Evolutionary conservation across 2,888 invertebrate genomes (phyloP).

Genomic region (Steinernema hermaphroditum): DNA sequence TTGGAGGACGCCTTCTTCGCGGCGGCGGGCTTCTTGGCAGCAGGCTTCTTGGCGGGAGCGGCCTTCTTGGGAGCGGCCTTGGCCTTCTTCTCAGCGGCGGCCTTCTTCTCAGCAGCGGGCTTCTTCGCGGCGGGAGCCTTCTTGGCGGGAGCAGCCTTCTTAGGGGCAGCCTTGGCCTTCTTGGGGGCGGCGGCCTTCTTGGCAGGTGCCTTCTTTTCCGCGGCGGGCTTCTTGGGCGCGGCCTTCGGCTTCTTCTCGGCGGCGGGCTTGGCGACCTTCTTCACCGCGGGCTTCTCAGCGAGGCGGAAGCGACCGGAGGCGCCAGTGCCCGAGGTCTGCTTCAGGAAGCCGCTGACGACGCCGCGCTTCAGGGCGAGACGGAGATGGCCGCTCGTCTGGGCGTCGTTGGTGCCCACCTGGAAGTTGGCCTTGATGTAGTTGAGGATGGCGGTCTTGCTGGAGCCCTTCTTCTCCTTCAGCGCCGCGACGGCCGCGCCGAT

Average conservation of each 20-base stretch:
- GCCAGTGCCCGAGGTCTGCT: conserved; percentile 40
- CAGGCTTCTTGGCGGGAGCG: conserved; percentile 33
- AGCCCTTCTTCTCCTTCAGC: conserved; percentile 45
- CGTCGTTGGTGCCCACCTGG: conserved; percentile 34
- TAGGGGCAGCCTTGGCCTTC: conserved; percentile 37
- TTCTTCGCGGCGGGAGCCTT: no score
- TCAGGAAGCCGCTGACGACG: conserved; percentile 66
- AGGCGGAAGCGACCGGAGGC: conserved; percentile 58
- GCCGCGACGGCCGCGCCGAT: conserved; percentile 33
- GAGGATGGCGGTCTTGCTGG: conserved; percentile 47
- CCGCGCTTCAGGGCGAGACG: conserved; percentile 68
- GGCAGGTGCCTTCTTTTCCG: conserved; percentile 28
- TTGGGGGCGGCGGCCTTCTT: conserved; percentile 27
- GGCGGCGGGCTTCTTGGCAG: conserved; percentile 31
- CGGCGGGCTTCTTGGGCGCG: conserved; percentile 18
- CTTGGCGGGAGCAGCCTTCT: no score
- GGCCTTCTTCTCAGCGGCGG: no score
- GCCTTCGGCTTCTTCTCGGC: conserved; percentile 34
- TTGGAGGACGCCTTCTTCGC: conserved; percentile 30
- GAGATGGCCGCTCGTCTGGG: conserved; percentile 66
- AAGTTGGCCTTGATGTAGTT: conserved; percentile 42
- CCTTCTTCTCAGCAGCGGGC: no score
- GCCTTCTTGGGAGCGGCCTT: conserved; percentile 35
- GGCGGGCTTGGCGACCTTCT: neutral
- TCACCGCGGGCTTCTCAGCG: conserved; percentile 36